phyloP scores from a whole-genome alignment of 2,113 vertebrate genomes.

The Cisticola juncidis region DNA sequence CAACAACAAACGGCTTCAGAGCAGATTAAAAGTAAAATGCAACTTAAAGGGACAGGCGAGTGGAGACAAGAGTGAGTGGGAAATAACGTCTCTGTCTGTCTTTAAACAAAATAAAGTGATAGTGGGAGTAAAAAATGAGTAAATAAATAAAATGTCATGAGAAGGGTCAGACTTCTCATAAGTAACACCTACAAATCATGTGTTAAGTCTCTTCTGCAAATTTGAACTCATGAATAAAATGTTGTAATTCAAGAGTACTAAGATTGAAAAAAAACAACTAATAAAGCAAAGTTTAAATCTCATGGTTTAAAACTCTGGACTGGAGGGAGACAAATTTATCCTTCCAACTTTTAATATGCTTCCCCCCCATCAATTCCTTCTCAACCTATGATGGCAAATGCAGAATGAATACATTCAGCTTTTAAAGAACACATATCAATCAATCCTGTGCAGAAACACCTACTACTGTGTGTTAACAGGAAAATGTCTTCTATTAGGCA shows the following conservation, averaged over 20 bases:
- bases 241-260: neutral
- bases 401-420: neutral
- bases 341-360: neutral
- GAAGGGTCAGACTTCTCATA: neutral
- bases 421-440: neutral
- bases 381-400: neutral
- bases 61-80: neutral
- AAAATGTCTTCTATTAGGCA: neutral
- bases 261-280: neutral
- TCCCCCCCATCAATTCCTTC: neutral
- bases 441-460: neutral
- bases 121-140: neutral
- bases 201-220: neutral
- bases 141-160: neutral
- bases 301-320: neutral
- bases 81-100: neutral
- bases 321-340: neutral
- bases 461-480: neutral
- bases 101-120: conserved; percentile 16
- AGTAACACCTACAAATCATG: neutral
- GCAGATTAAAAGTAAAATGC: conserved; percentile 24
- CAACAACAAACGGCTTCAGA: neutral
- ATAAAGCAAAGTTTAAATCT: neutral
- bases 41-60: neutral
- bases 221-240: neutral